Evolutionary conservation across 2,797 vertebrate species (phyloP).

Genomic region (Pseudocheirus occidentalis): DNA sequence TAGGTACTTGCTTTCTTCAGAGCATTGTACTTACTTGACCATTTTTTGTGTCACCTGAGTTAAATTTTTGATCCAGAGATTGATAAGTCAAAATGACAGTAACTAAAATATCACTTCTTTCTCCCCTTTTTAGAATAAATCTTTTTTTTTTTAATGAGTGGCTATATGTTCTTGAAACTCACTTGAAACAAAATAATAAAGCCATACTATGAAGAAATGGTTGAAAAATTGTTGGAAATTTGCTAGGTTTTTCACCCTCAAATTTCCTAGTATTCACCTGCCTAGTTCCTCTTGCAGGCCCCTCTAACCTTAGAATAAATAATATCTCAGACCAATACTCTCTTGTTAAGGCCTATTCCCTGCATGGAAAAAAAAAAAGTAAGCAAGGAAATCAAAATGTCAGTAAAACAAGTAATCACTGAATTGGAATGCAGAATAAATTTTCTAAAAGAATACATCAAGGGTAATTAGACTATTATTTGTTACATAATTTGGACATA

Average conservation of each 20-base stretch:
- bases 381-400: not conserved
- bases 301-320: slow-evolving; percentile 10
- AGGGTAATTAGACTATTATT: not conserved
- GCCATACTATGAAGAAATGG: slow-evolving; percentile 26
- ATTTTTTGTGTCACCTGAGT: slow-evolving; percentile 10
- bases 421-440: not conserved
- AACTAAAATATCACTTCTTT: not conserved
- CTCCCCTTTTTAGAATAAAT: not conserved
- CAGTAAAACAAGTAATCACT: slow-evolving; percentile 14
- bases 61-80: slow-evolving; percentile 4
- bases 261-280: not conserved
- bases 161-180: not conserved
- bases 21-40: not conserved
- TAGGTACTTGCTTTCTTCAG: not conserved
- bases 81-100: slow-evolving; percentile 1
- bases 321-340: slow-evolving; percentile 1
- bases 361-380: slow-evolving; percentile 21
- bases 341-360: slow-evolving; percentile 1
- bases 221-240: slow-evolving; percentile 7
- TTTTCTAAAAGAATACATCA: not conserved
- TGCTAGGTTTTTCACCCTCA: not conserved
- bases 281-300: slow-evolving; percentile 18
- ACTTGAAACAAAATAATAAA: slow-evolving; percentile 32
- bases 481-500: not conserved
- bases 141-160: not conserved